These are phyloP conservation scores for Lophochroa leadbeateri DNA, from an alignment of 2,113 vertebrate genomes.

Conservation along the genomic window DNA sequence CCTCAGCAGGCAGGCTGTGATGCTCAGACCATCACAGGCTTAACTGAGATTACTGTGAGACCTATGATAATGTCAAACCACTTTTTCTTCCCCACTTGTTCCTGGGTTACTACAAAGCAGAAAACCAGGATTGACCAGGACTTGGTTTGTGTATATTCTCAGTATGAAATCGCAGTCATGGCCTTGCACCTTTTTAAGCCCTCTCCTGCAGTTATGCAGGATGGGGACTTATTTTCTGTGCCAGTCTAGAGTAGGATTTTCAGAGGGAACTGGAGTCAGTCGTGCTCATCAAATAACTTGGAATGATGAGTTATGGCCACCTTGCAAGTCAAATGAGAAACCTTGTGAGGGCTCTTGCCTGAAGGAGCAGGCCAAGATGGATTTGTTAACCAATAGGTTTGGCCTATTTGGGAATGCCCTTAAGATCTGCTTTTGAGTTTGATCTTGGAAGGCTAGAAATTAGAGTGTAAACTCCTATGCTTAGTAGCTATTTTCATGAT, in stretches of 20 bases:
- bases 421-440: neutral
- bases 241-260: neutral
- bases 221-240: neutral
- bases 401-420: neutral
- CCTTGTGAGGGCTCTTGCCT: neutral
- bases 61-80: neutral
- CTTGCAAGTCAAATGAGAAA: neutral
- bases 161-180: fast-evolving
- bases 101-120: neutral
- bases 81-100: neutral
- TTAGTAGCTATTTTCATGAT: neutral
- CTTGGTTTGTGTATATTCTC: neutral
- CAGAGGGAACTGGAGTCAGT: neutral
- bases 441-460: neutral
- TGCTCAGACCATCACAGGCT: neutral
- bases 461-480: neutral
- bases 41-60: neutral
- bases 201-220: neutral
- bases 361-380: neutral
- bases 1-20: neutral
- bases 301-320: neutral
- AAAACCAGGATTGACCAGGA: neutral
- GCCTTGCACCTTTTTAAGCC: neutral
- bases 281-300: neutral
- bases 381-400: neutral